Evolutionary conservation across 2,113 vertebrate genomes (phyloP), one percentile per base, ranked within the genome.

Genomic region (Melanerpes aurifrons): DNA sequence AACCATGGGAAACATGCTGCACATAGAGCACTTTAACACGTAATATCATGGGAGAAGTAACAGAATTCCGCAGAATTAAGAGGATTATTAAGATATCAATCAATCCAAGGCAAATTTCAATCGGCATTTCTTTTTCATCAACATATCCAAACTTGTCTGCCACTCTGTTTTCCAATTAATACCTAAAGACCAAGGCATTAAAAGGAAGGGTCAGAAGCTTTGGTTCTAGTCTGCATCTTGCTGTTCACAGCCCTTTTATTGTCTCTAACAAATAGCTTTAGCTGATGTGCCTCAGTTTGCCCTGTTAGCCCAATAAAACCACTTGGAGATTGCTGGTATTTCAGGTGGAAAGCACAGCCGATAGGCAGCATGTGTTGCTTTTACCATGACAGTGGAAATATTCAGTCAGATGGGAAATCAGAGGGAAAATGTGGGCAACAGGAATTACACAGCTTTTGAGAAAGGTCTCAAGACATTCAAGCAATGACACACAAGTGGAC

Each of bases 71-170:
- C 28, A 35, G n/a, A 81, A 86, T 59, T 35, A 77, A 88, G 59
- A 76, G 9, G 67, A 59, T 43, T 62, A 79, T 89, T 82, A 92
- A 91, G 71, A 28, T 67, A 91, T 47, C 82, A 59, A 6, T 92
- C 81, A 89, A 59, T 63, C 56, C 8, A 4, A 40, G 56, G 13
- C 31, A 82, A 31, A 70, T 79, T 85, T 79, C 77, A 84, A 50
- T 78, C 81, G 86, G 68, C n/a, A 35, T 89, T 87, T 90, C 24
- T 28, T 82, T 89, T 84, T 86, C 82, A 63, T 67, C 28, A 72
- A 47, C 29, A 15, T 40, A 73, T 31, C 76, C 79, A 90, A 95
- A 76, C 78, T 66, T 71, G 54, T 45, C 28, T 81, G 32, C n/a
- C 35, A 35, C 20, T 68, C 79, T 66, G 20, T 92, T 84, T 92